These are phyloP conservation scores for Microchrysa polita DNA, from an alignment of 2,888 invertebrate species.

Conservation along the genomic window DNA sequence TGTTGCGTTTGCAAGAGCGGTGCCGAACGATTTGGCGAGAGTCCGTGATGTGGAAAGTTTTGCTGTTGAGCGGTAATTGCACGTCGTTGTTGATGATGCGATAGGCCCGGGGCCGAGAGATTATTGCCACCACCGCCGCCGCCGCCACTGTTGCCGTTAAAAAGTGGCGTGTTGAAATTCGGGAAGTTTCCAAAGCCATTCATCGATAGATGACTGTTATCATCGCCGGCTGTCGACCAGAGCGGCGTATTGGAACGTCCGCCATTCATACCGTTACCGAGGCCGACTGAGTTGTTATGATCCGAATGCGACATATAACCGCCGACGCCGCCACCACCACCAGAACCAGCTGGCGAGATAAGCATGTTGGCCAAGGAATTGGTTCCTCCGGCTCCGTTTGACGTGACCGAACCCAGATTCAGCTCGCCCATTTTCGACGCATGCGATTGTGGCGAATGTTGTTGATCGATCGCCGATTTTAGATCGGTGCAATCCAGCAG, in stretches of 20 bases:
- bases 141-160: too few relatives aligned
- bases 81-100: slow-evolving; percentile 50
- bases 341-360: slow-evolving; percentile 46
- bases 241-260: slow-evolving; percentile 43
- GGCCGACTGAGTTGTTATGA: slow-evolving; percentile 43
- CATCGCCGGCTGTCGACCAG: slow-evolving; percentile 51
- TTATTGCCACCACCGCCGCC: slow-evolving; percentile 14
- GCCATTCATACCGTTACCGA: slow-evolving; percentile 29
- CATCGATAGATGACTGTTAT: slow-evolving; percentile 49
- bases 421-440: slow-evolving; percentile 43
- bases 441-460: slow-evolving; percentile 30
- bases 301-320: slow-evolving; percentile 48
- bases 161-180: slow-evolving; percentile 50
- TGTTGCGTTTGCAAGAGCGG: slow-evolving; percentile 48
- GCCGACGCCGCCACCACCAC: slow-evolving; percentile 45
- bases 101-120: slow-evolving; percentile 28
- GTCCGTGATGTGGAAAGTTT: slow-evolving; percentile 49
- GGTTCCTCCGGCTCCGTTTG: slow-evolving; percentile 38
- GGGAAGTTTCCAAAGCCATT: slow-evolving; percentile 52
- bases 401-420: slow-evolving; percentile 46
- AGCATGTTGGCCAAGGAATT: slow-evolving; percentile 48
- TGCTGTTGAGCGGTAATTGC: slow-evolving; percentile 50
- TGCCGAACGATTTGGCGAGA: slow-evolving; percentile 52
- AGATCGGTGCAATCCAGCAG: slow-evolving; percentile 36
- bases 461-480: slow-evolving; percentile 35